A percentile compares a stretch with the other conserved stretches of the same genome.
These are phyloP conservation scores for Drosophila sproati DNA, from an alignment of 1,140 invertebrate genomes.

Conservation along the genomic window DNA sequence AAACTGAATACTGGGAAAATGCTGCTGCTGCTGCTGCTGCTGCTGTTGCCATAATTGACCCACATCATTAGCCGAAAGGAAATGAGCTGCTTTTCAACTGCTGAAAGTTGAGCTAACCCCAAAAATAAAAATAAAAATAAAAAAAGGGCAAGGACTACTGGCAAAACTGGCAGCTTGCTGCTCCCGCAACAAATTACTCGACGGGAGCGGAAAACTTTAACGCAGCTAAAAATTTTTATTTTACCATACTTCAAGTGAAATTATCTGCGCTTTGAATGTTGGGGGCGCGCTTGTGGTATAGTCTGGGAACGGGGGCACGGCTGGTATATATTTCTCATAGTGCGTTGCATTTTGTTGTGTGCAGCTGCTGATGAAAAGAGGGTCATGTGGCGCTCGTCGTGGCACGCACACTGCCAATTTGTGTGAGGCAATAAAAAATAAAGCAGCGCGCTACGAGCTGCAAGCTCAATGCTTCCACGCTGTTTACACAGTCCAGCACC, in stretches of 20 bases:
- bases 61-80: constrained; percentile 82
- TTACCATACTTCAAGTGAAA: constrained; percentile 81
- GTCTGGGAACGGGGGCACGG: not conserved
- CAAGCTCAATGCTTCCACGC: constrained; percentile 37
- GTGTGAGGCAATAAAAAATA: constrained; percentile 59
- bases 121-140: constrained; percentile 29
- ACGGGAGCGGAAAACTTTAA: constrained; percentile 65
- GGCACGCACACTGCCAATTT: constrained; percentile 80
- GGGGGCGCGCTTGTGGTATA: not conserved
- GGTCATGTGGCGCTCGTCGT: constrained; percentile 66
- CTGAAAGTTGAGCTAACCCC: constrained; percentile 41
- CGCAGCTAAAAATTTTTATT: constrained; percentile 69
- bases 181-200: constrained; percentile 71
- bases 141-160: constrained; percentile 44
- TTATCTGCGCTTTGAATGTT: constrained; percentile 71
- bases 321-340: not conserved
- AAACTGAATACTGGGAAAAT: constrained; percentile 21
- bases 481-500: constrained; percentile 68
- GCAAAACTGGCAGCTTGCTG: constrained; percentile 33
- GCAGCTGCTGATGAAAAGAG: constrained; percentile 71
- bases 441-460: constrained; percentile 34
- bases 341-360: constrained; percentile 58
- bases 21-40: constrained; percentile 34
- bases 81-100: constrained; percentile 72
- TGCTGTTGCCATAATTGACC: constrained; percentile 79